Conservation (phyloP, 1,140 invertebrate genomes). For the Carcinoscorpius rotundicauda region DNA sequence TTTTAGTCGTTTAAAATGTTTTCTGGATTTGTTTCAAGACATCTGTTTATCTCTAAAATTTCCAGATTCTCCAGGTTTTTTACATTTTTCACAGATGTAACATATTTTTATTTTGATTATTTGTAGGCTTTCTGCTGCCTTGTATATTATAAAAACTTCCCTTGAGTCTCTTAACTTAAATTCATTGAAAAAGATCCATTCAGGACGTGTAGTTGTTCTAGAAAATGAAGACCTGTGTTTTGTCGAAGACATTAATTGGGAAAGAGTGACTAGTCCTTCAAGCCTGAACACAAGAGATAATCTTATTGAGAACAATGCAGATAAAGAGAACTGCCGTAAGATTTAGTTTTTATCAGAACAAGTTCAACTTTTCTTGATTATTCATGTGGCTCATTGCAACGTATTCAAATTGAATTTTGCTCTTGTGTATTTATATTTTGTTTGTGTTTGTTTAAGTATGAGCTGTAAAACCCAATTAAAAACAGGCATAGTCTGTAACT, state of each 20-base stretch:
- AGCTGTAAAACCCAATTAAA: too few relatives aligned
- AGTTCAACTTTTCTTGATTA: too few relatives aligned
- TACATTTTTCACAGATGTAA: too few relatives aligned
- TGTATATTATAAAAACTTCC: conserved; percentile 82
- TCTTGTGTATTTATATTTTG: too few relatives aligned
- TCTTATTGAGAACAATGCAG: conserved; percentile 59
- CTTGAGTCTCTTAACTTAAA: conserved; percentile 67
- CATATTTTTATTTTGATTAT: neutral
- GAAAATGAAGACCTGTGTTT: conserved; percentile 85
- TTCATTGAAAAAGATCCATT: conserved; percentile 70
- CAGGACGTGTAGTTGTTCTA: conserved; percentile 73
- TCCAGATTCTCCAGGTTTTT: too few relatives aligned
- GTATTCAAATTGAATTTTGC: too few relatives aligned
- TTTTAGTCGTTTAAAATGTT: too few relatives aligned
- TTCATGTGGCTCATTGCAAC: too few relatives aligned
- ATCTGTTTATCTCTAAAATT: too few relatives aligned
- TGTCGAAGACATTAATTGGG: conserved; percentile 74
- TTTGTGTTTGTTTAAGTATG: too few relatives aligned
- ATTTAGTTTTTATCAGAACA: conserved; percentile 25
- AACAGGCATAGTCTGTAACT: too few relatives aligned
- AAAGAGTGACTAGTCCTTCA: conserved; percentile 52
- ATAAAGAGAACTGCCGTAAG: conserved; percentile 60
- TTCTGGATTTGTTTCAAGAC: too few relatives aligned
- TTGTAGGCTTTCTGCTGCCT: conserved; percentile 43
- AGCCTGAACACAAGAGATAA: conserved; percentile 45